Base-by-base conservation (phyloP, 1,140 invertebrate genomes). In the Phymorhynchus buccinoides region DNA sequence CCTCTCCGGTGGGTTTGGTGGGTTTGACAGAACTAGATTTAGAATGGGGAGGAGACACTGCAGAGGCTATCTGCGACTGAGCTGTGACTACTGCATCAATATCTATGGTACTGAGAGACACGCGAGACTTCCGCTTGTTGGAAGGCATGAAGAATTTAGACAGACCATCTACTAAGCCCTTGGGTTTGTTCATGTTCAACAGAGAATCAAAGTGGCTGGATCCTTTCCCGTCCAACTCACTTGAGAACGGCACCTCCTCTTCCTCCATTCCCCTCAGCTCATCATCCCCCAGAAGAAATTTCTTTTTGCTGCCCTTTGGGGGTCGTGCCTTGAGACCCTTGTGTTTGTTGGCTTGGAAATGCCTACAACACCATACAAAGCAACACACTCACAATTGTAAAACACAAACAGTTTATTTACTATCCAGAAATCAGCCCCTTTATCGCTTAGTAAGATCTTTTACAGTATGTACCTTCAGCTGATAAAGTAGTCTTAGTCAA, bases 91-190 rank as follows among this genome's bases (percentile, higher is more conserved):
- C 77, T 42, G 87, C 86, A 84, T 88, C 68, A 82, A 90, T 86
- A 83, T 88, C 86, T 87, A 87, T 86, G 68, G 91, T 87, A 89
- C 89, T 92, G 71, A 92, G 88, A 62, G 93, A 93, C 42, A 93
- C 92, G 68, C 92, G 86, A 84, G 93, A 93, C 87, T 90, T 93
- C 27, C 93, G 87, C 87, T 93, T 93, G 86, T 93, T 91, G 83
- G 91, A 89, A 79, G 93, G 93, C 32, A 93, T 93, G 88, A 93
- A 93, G 89, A 93, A 93, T 66, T 88, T 90, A 84, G 92, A 89
- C 18, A 93, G 86, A 79, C 92, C 92, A 89, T 93, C 93, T 80
- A 92, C 90, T 85, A 93, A 89, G 83, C 92, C 91, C 89, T 90
- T 93, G 32, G 92, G 91, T 89, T 92, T 90, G 84, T 87, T 87